Evolutionary conservation across 2,797 vertebrate genomes (phyloP).

Genomic region (Hyperoplus lanceolatus): DNA sequence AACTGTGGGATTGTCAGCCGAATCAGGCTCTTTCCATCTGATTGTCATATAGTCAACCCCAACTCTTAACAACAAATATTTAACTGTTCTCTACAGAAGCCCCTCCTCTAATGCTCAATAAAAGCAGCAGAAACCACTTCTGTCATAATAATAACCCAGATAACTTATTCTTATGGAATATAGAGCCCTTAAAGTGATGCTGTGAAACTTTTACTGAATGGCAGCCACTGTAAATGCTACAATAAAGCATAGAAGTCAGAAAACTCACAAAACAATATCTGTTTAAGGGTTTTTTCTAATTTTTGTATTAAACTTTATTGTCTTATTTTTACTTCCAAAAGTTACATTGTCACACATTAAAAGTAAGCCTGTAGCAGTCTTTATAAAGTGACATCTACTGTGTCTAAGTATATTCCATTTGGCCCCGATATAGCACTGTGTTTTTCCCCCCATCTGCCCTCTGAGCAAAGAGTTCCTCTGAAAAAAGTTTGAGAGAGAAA

Average conservation of each 20-base stretch:
- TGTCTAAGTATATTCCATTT: conserved; percentile 47
- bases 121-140: neutral
- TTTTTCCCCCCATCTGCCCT: conserved; percentile 59
- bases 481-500: conserved; percentile 43
- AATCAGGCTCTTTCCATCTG: no score
- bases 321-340: neutral
- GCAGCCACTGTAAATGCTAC: neutral
- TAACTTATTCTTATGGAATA: neutral
- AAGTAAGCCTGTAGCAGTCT: neutral
- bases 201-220: neutral
- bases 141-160: neutral
- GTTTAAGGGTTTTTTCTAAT: neutral
- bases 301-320: neutral
- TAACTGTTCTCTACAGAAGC: neutral
- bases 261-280: neutral
- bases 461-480: conserved; percentile 30
- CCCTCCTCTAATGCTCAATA: neutral
- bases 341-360: neutral
- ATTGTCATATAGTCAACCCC: no score
- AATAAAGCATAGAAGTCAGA: neutral
- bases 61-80: neutral
- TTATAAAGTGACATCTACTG: conserved; percentile 26
- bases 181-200: neutral
- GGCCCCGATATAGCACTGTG: conserved; percentile 3
- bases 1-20: no score